A percentile compares a stretch with the other conserved stretches of the same genome.
These are phyloP conservation scores for Lamellibrachia satsuma DNA, from an alignment of 2,888 invertebrate genomes.

Conservation along the genomic window DNA sequence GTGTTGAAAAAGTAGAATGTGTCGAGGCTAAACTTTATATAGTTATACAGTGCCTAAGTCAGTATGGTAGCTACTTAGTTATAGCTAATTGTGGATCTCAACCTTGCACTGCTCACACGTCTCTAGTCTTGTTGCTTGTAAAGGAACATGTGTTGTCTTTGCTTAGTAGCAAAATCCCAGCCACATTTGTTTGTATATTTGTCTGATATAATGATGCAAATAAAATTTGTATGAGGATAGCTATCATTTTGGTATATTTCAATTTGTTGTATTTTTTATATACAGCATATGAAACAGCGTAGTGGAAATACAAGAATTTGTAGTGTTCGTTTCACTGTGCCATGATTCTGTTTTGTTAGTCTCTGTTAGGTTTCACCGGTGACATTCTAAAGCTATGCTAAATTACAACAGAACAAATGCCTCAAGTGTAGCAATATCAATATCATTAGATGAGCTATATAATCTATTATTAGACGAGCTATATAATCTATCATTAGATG, in stretches of 20 bases:
- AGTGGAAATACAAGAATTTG: not conserved
- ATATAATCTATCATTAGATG: too few relatives aligned
- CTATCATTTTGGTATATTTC: not conserved
- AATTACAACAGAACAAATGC: not conserved
- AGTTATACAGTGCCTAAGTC: too few relatives aligned
- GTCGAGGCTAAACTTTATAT: too few relatives aligned
- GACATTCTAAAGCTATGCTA: not conserved
- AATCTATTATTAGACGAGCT: not conserved
- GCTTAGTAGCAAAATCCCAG: not conserved
- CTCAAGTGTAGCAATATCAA: not conserved
- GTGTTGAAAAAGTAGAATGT: not conserved
- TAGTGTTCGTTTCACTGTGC: not conserved
- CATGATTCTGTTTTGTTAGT: not conserved
- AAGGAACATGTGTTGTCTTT: not conserved
- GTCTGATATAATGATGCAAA: not conserved
- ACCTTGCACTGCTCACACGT: not conserved
- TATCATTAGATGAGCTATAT: not conserved
- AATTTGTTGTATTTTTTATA: not conserved
- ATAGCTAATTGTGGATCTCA: not conserved
- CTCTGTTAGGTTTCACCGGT: not conserved
- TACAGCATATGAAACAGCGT: not conserved
- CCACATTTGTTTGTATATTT: not conserved
- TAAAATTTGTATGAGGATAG: not conserved
- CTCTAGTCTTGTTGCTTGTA: conserved; percentile 1
- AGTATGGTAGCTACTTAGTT: not conserved